Base-by-base conservation (phyloP, 2,888 invertebrate genomes). In the Netelia inedita region DNA sequence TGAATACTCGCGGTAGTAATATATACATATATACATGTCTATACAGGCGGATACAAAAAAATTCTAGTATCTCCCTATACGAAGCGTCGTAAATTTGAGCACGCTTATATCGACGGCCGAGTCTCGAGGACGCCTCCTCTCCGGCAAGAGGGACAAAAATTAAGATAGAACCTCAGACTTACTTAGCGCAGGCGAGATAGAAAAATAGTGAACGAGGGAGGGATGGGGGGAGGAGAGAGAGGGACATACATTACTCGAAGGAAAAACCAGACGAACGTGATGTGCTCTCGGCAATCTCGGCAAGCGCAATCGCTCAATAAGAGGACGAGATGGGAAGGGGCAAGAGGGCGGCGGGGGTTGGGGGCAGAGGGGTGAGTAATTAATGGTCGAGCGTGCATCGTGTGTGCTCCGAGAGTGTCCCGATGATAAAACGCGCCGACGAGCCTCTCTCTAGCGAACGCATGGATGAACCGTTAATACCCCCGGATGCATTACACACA, bases 341-440 rank as follows among this genome's bases (percentile, higher is more conserved):
- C 0, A n/a, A 21, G n/a, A n/a, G 28, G 50, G 21, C 10, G 55
- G n/a, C n/a, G n/a, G n/a, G n/a, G n/a, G n/a, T n/a, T n/a, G 71
- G 14, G 65, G 53, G 69, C n/a, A 63, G 59, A 50, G 59, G 76
- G 78, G 85, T 82, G 71, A 79, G 86, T 85, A 86, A 86, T 86
- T 86, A 86, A 86, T 85, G 86, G 75, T 82, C 72, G 78, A 72
- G 85, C 69, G 82, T 81, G 76, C 76, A 84, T 81, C 85, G 84
- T 81, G 81, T 78, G 85, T 78, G 72, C 72, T 71, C 79, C 65
- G 76, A 81, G 79, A 82, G 79, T 75, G 76, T 84, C 84, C 65
- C 66, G 71, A 85, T 85, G 86, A 86, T 86, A 86, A 86, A 85
- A 85, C 84, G 72, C 75, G 75, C 75, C 82, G 72, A 50, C 74